Evolutionary conservation across 2,797 vertebrate species (phyloP).

Genomic region (Artibeus lituratus): DNA sequence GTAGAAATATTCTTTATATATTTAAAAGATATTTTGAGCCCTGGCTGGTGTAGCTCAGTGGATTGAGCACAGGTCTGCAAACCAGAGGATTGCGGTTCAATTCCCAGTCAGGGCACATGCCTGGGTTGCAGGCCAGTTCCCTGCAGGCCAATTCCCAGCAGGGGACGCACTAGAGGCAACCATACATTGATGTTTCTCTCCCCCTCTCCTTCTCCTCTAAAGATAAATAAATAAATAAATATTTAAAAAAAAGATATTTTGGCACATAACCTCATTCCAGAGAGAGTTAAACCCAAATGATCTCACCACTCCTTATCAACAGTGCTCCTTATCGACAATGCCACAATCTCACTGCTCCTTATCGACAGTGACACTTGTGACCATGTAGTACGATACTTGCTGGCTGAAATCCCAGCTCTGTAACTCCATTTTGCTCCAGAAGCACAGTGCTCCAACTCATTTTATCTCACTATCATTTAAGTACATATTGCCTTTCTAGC

Average conservation of each 20-base stretch:
- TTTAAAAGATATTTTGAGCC: conserved; percentile 38
- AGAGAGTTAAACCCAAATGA: conserved; percentile 59
- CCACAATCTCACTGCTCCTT: conserved; percentile 41
- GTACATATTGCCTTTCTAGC: conserved; percentile 38
- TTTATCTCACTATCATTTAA: conserved; percentile 41
- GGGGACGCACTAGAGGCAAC: too few species aligned
- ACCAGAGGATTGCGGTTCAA: too few species aligned
- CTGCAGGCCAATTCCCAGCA: too few species aligned
- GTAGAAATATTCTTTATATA: not conserved
- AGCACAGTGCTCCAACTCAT: conserved; percentile 56
- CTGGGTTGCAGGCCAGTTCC: too few species aligned
- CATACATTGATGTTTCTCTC: too few species aligned
- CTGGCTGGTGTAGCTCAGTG: too few species aligned
- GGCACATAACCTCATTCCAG: not conserved
- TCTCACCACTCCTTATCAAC: conserved; percentile 38
- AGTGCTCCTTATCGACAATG: conserved; percentile 57
- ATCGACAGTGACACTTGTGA: conserved; percentile 58
- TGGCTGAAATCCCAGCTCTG: conserved; percentile 49
- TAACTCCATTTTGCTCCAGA: conserved; percentile 65
- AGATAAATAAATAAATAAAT: too few species aligned
- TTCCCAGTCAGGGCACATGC: too few species aligned
- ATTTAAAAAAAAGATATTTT: conserved; percentile 44
- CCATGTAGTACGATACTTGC: conserved; percentile 69
- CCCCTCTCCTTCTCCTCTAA: too few species aligned
- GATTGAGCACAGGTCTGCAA: too few species aligned